Percentiles rank a stretch among this genome's conserved stretches.
Conservation (phyloP, 2,888 invertebrate genomes). For the Lasioglossum figueresi region DNA sequence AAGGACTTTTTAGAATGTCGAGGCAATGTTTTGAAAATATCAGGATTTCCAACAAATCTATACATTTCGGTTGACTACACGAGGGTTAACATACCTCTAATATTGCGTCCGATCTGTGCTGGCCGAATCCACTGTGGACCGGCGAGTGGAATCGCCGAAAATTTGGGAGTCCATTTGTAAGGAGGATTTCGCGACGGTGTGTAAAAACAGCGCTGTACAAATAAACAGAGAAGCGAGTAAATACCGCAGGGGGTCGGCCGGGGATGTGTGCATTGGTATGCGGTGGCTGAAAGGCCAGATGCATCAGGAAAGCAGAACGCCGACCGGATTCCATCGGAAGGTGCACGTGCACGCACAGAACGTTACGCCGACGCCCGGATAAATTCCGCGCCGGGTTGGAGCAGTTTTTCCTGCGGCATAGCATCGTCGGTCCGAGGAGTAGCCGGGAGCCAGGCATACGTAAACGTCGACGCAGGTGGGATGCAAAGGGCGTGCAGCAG, state of each 20-base stretch:
- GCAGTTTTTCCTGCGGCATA: neutral
- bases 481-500: neutral
- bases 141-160: too few relatives aligned
- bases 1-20: too few relatives aligned
- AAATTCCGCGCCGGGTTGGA: slow-evolving; percentile 21
- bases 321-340: neutral
- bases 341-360: slow-evolving; percentile 9
- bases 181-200: neutral
- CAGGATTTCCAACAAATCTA: too few relatives aligned
- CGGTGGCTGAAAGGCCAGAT: neutral
- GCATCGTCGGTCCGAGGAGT: neutral
- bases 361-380: slow-evolving; percentile 6
- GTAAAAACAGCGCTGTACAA: neutral
- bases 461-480: slow-evolving; percentile 28
- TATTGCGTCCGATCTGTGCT: neutral
- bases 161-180: neutral
- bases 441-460: slow-evolving; percentile 8
- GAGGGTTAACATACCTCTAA: neutral
- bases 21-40: too few relatives aligned
- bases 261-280: neutral
- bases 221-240: neutral
- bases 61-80: too few relatives aligned
- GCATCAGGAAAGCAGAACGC: neutral
- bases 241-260: neutral
- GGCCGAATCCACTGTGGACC: neutral